Base-by-base conservation (phyloP, 2,888 invertebrate genomes). In the Sisyra terminalis region DNA sequence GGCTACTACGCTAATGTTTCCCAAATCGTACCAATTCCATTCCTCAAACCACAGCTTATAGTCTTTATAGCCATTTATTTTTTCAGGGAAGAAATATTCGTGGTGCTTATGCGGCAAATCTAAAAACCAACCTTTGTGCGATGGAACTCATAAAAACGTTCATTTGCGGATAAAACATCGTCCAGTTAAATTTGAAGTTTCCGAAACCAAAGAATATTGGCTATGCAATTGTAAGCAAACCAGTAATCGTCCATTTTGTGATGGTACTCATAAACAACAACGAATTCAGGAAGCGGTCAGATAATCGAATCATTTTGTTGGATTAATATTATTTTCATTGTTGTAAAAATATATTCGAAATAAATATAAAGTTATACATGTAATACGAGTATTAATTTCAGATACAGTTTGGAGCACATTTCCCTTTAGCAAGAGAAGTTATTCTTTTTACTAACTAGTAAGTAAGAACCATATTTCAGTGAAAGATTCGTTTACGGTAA, bases 141-240 rank as follows among this genome's bases (percentile, higher is more conserved):
- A 98, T 66, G 87, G 87, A 11, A 84, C 86, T 0, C 96, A 97
- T 60, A 87, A 70, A 57, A 78, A 75, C 57, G 65, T 74, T 14
- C 78, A 71, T 50, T 65, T 85, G 2, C 82, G 82, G 64, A 77
- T 89, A 29, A 75, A 71, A 45, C 65, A 34, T 60, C 79, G 77
- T 49, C 97, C 97, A 0, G 65, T 94, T 3, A 65, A 71, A 46
- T 94, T 96, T 56, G 68, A 70, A 50, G 92, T 96, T 2, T 75
- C 78, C 40, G 82, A 92, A 64, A 80, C 82, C 0, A 88, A 87
- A 52, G 86, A 89, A 13, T 94, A 93, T 58, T 93, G 90, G 86
- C 65, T 98, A n/a, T 98, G 98, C 59, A 90, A 90, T 58, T 98
- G 98, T 59, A 98, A 98, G 62, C 94, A 94, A 57, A 92, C 94